Percentiles rank a stretch among this genome's conserved stretches.
phyloP scores from a whole-genome alignment of 1,140 invertebrate species.

The Calosoma granatense region DNA sequence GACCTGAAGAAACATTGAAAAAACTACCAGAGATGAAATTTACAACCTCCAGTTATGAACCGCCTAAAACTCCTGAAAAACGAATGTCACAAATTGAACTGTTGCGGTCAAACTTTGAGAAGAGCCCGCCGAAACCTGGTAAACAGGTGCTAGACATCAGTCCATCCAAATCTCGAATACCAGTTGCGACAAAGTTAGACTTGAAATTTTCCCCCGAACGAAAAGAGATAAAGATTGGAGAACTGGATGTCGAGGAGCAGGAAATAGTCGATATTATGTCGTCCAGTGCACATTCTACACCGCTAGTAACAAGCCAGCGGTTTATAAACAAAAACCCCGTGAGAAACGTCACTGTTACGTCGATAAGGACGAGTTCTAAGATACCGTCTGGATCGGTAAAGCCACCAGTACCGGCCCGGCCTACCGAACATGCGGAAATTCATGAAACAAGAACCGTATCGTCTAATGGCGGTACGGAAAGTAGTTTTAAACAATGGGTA shows the following conservation, averaged over 20 bases:
- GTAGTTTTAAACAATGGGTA: conserved; percentile 33
- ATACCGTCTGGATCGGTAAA: conserved; percentile 29
- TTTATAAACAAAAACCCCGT: conserved; percentile 21
- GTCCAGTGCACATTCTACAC: conserved; percentile 24
- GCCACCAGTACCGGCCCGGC: conserved; percentile 27
- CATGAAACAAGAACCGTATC: too few species aligned
- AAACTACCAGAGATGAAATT: conserved; percentile 43
- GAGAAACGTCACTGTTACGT: conserved; percentile 32
- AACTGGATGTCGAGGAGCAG: conserved; percentile 27
- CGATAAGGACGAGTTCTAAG: conserved; percentile 30
- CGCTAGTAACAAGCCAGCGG: conserved; percentile 18
- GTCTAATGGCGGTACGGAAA: conserved; percentile 27
- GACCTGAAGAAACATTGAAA: conserved; percentile 25
- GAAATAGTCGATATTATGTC: conserved; percentile 31
- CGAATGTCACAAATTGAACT: conserved; percentile 39
- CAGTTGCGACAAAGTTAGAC: conserved; percentile 21
- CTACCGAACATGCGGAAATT: conserved; percentile 19
- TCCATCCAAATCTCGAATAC: conserved; percentile 26
- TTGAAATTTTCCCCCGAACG: conserved; percentile 30
- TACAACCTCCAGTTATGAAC: conserved; percentile 46
- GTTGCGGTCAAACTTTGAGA: conserved; percentile 36
- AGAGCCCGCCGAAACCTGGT: conserved; percentile 24
- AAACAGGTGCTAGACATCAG: conserved; percentile 21
- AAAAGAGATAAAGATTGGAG: conserved; percentile 27
- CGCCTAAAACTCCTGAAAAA: conserved; percentile 30